Percentiles rank a stretch among this genome's conserved stretches.
Conservation (phyloP, 2,797 vertebrate species). For the Sebastes trivittatus region DNA sequence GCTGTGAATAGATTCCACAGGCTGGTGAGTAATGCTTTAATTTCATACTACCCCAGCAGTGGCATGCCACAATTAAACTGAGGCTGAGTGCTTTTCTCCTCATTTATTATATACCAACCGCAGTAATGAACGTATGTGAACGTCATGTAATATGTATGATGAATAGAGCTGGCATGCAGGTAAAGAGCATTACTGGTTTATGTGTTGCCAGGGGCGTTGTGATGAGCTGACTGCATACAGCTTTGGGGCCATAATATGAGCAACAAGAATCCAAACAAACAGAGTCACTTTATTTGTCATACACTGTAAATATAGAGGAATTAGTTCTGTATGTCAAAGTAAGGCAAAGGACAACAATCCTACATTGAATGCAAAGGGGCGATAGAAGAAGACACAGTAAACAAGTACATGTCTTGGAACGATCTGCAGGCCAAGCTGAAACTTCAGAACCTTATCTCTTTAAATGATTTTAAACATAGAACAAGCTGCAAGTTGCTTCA, state of each 20-base stretch:
- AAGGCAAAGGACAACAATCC: neutral
- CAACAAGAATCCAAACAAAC: slow-evolving; percentile 26
- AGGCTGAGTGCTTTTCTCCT: slow-evolving; percentile 18
- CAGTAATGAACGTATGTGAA: slow-evolving; percentile 38
- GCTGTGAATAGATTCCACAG: slow-evolving; percentile 42
- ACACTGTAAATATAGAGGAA: neutral
- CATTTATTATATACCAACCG: slow-evolving; percentile 56
- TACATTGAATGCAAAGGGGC: neutral
- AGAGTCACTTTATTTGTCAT: neutral
- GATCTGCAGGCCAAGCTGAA: too few species aligned
- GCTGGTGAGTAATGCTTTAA: slow-evolving; percentile 55
- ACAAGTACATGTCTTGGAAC: neutral
- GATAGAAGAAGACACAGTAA: neutral
- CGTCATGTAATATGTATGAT: slow-evolving; percentile 55
- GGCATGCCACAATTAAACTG: slow-evolving; percentile 43
- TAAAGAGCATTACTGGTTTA: slow-evolving; percentile 42
- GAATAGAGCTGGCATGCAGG: slow-evolving; percentile 12
- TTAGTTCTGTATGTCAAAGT: neutral
- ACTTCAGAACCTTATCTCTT: too few species aligned
- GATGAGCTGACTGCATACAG: slow-evolving; percentile 5
- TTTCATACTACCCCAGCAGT: slow-evolving; percentile 42
- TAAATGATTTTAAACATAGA: too few species aligned
- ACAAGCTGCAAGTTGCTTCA: too few species aligned
- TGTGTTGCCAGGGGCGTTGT: slow-evolving; percentile 9
- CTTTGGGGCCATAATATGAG: neutral